These are phyloP conservation scores for Aspidiotus rigidus DNA, from an alignment of 2,888 invertebrate genomes.

Conservation along the genomic window DNA sequence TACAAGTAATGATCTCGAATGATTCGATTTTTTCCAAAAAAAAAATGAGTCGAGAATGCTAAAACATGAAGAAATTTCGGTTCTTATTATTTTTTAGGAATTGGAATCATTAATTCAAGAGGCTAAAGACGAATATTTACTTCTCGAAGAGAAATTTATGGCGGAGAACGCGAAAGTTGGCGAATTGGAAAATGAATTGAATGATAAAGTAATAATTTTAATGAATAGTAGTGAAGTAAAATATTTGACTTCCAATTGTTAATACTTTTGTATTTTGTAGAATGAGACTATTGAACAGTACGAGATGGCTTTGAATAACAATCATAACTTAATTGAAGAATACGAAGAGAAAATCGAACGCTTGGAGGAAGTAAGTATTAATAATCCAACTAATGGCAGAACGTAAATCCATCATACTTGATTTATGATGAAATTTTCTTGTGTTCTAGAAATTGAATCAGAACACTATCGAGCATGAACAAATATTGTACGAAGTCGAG, in stretches of 20 bases:
- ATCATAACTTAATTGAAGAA: neutral
- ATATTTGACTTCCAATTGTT: neutral
- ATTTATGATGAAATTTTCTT: neutral
- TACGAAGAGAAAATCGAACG: neutral
- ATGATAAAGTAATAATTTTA: constrained; percentile 15
- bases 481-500: neutral
- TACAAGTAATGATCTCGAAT: neutral
- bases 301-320: neutral
- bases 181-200: neutral
- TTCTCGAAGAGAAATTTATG: neutral
- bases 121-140: constrained; percentile 13
- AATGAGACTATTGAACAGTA: neutral
- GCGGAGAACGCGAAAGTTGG: neutral
- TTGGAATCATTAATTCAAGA: constrained; percentile 15
- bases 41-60: neutral
- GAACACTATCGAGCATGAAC: neutral
- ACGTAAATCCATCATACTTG: neutral
- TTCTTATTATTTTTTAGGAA: neutral
- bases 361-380: constrained; percentile 2
- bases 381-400: too few relatives aligned
- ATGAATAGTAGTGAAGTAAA: neutral
- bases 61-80: neutral
- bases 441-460: neutral
- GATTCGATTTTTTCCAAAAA: neutral
- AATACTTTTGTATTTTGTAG: neutral